Evolutionary conservation across 2,888 invertebrate genomes (phyloP).

Genomic region (Catocala nupta): DNA sequence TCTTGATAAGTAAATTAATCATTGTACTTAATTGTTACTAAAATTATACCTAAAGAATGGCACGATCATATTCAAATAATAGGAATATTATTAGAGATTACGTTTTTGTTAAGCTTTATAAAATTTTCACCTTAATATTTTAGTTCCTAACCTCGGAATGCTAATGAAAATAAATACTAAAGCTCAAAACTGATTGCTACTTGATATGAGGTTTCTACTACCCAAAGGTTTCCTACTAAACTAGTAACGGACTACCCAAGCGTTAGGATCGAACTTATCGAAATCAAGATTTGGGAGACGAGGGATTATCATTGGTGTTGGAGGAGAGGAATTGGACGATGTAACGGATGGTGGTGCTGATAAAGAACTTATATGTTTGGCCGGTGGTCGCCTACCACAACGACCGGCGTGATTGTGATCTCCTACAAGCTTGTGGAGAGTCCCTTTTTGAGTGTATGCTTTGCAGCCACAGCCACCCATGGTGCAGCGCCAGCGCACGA

Average conservation of each 20-base stretch:
- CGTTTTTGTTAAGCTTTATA: background rate
- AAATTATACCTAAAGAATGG: conserved; percentile 31
- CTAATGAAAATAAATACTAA: conserved; percentile 21
- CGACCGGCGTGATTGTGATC: conserved; percentile 82
- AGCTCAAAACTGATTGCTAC: conserved; percentile 24
- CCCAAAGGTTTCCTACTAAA: conserved; percentile 16
- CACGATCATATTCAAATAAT: conserved; percentile 22
- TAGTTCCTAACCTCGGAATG: conserved; percentile 24
- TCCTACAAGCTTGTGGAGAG: conserved; percentile 80
- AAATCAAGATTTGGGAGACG: conserved; percentile 74
- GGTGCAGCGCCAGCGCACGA: conserved; percentile 83
- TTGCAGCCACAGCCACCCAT: conserved; percentile 85
- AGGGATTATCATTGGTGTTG: conserved; percentile 71
- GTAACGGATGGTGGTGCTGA: conserved; percentile 34
- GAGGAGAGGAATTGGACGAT: conserved; percentile 60
- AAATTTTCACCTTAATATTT: conserved; percentile 9
- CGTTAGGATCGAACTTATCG: conserved; percentile 78
- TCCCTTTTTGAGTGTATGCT: conserved; percentile 82
- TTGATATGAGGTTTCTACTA: conserved; percentile 25
- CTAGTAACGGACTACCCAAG: conserved; percentile 78
- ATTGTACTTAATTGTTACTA: conserved; percentile 29
- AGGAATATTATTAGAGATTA: background rate
- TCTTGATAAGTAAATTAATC: conserved; percentile 29
- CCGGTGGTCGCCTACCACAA: conserved; percentile 67
- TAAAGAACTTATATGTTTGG: conserved; percentile 44